These are phyloP conservation scores for Ariolimax columbianus DNA, from an alignment of 2,888 invertebrate species.

Conservation along the genomic window DNA sequence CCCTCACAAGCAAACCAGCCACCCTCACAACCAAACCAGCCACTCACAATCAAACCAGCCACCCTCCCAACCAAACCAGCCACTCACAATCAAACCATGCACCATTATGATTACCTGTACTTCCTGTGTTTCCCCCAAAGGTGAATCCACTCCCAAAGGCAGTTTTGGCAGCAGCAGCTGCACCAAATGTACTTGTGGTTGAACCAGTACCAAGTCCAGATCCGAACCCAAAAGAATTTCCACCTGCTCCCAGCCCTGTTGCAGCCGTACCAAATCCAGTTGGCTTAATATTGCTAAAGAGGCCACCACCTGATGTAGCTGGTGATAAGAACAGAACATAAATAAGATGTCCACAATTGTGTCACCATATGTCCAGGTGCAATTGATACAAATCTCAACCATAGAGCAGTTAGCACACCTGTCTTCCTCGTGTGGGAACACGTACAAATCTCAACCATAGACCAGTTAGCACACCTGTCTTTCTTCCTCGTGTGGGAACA, in stretches of 20 bases:
- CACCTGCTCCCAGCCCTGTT: constrained; percentile 57
- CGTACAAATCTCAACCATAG: too few species aligned
- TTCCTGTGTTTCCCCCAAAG: constrained; percentile 49
- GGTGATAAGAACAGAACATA: neutral
- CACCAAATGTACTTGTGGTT: constrained; percentile 60
- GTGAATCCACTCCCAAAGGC: constrained; percentile 54
- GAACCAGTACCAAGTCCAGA: constrained; percentile 55
- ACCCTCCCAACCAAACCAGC: too few species aligned
- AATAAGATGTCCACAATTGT: neutral
- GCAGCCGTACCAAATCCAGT: constrained; percentile 58
- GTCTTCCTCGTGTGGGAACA: too few species aligned
- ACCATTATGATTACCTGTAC: neutral
- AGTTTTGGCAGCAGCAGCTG: constrained; percentile 60
- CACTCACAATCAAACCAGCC: too few species aligned
- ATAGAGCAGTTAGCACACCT: too few species aligned
- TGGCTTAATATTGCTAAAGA: constrained; percentile 58
- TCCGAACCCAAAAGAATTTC: constrained; percentile 48
- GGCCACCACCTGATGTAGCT: constrained; percentile 54
- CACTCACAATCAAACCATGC: neutral
- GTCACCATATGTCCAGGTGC: too few species aligned
- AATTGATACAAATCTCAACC: too few species aligned
- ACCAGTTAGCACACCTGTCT: too few species aligned
- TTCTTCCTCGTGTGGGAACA: too few species aligned
- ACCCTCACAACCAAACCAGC: too few species aligned
- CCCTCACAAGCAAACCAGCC: too few species aligned